Evolutionary conservation across 2,797 vertebrate species (phyloP).

Genomic region (Fratercula arctica): DNA sequence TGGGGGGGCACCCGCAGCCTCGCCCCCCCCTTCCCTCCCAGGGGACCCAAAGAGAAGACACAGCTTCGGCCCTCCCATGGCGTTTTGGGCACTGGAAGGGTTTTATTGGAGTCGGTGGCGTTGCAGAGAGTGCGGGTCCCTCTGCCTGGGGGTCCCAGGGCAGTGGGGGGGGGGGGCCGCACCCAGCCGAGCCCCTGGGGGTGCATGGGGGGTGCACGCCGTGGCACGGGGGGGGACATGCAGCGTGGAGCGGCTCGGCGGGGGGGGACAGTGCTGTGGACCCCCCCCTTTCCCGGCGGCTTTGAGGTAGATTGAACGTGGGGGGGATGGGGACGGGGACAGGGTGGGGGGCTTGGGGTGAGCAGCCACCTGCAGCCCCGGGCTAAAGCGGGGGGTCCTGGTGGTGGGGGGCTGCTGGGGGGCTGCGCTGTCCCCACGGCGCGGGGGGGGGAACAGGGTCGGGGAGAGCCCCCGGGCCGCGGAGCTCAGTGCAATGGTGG

Average conservation of each 20-base stretch:
- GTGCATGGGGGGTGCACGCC: neutral
- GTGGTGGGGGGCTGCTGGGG: neutral
- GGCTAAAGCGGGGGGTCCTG: neutral
- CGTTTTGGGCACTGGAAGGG: neutral
- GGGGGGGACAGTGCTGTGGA: constrained; percentile 3
- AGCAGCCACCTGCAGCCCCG: neutral
- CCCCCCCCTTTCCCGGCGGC: constrained; percentile 34
- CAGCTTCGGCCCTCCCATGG: rapidly evolving
- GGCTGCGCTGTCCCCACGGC: neutral
- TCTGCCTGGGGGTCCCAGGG: neutral
- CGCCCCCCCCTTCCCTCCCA: rapidly evolving
- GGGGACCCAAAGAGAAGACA: neutral
- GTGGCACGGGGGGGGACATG: neutral
- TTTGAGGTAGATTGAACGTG: constrained; percentile 79
- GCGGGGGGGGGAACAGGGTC: neutral
- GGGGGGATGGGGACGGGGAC: neutral
- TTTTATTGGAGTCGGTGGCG: constrained; percentile 41
- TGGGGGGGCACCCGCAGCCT: rapidly evolving
- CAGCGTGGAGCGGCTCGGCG: neutral
- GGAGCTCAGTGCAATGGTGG: neutral
- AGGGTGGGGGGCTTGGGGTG: neutral
- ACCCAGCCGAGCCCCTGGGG: neutral
- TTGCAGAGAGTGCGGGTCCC: neutral
- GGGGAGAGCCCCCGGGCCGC: neutral
- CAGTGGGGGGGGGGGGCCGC: neutral